Evolutionary conservation across 2,797 vertebrate species (phyloP).

Genomic region (Siniperca undulata): DNA sequence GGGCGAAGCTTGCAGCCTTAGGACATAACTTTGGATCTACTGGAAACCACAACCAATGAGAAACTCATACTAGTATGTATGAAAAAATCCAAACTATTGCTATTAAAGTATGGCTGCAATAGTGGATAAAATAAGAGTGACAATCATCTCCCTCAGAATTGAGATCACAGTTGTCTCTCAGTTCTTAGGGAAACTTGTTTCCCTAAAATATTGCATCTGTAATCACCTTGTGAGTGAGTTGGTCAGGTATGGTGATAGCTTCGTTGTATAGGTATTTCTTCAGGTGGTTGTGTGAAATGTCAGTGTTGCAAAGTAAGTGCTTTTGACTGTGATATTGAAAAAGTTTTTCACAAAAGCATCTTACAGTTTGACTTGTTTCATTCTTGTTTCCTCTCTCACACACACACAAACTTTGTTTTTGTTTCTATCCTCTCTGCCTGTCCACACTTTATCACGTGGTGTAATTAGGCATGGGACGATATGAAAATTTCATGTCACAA

Average conservation of each 20-base stretch:
- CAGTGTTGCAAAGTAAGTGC: background rate
- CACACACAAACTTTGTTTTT: background rate
- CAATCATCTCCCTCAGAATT: background rate
- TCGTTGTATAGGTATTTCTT: background rate
- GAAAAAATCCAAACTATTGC: background rate
- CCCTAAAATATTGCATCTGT: background rate
- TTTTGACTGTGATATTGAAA: constrained; percentile 9
- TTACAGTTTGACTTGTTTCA: background rate
- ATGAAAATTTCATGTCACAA: too few relatives aligned
- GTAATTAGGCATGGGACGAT: too few relatives aligned
- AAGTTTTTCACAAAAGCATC: background rate
- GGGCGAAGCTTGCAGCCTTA: background rate
- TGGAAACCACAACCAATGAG: background rate
- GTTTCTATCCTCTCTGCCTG: background rate
- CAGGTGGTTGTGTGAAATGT: background rate
- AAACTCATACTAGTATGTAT: background rate
- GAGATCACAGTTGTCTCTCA: background rate
- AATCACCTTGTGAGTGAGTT: background rate
- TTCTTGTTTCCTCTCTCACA: background rate
- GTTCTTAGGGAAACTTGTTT: background rate
- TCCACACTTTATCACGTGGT: background rate
- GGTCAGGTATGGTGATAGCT: background rate
- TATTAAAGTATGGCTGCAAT: background rate
- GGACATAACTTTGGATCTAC: background rate
- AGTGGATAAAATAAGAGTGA: background rate